phyloP scores from a whole-genome alignment of 2,113 vertebrate species.

The Melanerpes formicivorus region DNA sequence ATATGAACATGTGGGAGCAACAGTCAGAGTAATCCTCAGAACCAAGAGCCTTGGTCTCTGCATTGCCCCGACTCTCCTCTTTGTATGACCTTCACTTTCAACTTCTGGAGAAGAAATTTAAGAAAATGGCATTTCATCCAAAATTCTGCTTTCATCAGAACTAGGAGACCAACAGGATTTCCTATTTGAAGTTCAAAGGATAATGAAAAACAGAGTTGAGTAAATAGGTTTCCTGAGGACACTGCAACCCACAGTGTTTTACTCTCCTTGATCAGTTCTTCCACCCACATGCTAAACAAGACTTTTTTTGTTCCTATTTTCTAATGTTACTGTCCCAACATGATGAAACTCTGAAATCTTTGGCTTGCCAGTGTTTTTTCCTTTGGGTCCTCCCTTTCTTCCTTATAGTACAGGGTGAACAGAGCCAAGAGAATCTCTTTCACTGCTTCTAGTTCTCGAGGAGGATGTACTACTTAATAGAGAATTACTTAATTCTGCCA shows the following conservation, averaged over 20 bases:
- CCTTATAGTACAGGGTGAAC: not conserved
- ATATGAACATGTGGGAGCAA: not conserved
- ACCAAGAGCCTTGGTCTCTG: not conserved
- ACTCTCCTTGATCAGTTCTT: not conserved
- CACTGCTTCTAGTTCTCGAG: not conserved
- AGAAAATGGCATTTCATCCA: not conserved
- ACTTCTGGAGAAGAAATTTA: not conserved
- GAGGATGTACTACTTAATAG: not conserved
- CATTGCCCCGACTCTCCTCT: not conserved
- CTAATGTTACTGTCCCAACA: not conserved
- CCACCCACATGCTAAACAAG: not conserved
- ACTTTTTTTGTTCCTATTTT: not conserved
- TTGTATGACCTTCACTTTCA: not conserved
- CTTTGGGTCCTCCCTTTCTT: not conserved
- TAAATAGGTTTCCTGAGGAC: not conserved
- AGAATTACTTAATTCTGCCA: not conserved
- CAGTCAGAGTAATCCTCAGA: not conserved
- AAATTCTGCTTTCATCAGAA: not conserved
- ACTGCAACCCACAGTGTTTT: not conserved
- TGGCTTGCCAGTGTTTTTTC: not conserved
- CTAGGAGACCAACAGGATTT: not conserved
- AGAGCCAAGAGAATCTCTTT: not conserved
- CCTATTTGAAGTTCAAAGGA: slow-evolving; percentile 13
- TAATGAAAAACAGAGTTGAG: slow-evolving; percentile 16
- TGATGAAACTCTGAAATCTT: not conserved